Conservation (phyloP, 2,797 vertebrate genomes). For the Allobates femoralis region DNA sequence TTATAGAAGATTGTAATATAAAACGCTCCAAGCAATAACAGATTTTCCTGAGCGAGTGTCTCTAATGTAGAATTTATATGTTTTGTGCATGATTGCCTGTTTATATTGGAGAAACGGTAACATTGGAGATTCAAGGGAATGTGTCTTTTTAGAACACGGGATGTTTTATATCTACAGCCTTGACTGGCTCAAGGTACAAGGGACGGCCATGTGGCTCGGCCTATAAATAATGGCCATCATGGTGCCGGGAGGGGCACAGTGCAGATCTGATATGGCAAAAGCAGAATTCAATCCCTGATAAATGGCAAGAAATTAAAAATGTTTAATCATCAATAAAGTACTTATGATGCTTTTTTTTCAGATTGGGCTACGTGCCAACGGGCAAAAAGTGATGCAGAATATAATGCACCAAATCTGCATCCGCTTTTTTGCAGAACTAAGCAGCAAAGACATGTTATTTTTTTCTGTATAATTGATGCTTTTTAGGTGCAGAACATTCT, state of each 20-base stretch:
- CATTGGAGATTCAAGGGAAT: background rate
- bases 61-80: background rate
- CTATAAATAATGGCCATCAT: conserved; percentile 35
- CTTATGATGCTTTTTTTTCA: background rate
- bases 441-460: too few relatives aligned
- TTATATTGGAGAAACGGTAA: background rate
- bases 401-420: too few relatives aligned
- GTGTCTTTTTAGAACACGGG: background rate
- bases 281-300: background rate
- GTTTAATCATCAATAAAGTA: background rate
- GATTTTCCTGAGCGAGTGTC: background rate
- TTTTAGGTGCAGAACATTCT: too few relatives aligned
- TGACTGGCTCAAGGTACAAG: conserved; percentile 27
- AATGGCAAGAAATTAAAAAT: conserved; percentile 2
- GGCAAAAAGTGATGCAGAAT: too few relatives aligned
- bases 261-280: background rate
- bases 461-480: too few relatives aligned
- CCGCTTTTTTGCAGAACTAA: too few relatives aligned
- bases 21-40: too few relatives aligned
- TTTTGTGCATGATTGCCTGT: background rate
- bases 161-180: background rate
- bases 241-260: background rate
- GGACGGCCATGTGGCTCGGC: background rate
- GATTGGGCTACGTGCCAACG: too few relatives aligned
- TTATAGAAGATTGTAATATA: too few relatives aligned